Conservation (phyloP, 1,140 invertebrate species). For the Pemphigus obesinymphae region DNA sequence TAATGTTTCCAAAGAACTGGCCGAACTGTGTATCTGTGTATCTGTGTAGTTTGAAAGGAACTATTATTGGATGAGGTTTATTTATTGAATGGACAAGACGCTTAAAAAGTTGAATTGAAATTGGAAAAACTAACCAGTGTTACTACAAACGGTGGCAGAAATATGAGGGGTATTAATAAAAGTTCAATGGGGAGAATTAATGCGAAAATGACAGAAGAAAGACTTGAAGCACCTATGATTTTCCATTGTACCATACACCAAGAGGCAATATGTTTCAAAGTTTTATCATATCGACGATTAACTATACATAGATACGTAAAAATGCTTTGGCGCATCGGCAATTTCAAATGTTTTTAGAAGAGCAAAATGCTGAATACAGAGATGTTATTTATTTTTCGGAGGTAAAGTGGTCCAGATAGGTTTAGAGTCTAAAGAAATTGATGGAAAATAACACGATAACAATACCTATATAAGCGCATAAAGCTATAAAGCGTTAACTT, state of each 20-base stretch:
- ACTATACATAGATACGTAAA: not conserved
- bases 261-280: not conserved
- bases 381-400: not conserved
- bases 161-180: no score
- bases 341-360: not conserved
- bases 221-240: not conserved
- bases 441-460: no score
- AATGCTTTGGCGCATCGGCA: not conserved
- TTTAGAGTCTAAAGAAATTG: no score
- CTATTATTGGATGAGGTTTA: no score
- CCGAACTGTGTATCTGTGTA: no score
- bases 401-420: not conserved
- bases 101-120: not conserved
- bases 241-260: not conserved
- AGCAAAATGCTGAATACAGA: not conserved
- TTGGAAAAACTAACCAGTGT: not conserved
- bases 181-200: not conserved
- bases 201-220: not conserved
- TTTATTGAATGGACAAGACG: no score
- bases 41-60: no score
- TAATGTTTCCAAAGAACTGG: no score
- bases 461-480: no score
- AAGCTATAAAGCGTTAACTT: no score
- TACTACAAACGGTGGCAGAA: not conserved
- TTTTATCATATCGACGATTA: not conserved